Conservation (phyloP, 2,888 invertebrate species). For the Ptilodon capucinus region DNA sequence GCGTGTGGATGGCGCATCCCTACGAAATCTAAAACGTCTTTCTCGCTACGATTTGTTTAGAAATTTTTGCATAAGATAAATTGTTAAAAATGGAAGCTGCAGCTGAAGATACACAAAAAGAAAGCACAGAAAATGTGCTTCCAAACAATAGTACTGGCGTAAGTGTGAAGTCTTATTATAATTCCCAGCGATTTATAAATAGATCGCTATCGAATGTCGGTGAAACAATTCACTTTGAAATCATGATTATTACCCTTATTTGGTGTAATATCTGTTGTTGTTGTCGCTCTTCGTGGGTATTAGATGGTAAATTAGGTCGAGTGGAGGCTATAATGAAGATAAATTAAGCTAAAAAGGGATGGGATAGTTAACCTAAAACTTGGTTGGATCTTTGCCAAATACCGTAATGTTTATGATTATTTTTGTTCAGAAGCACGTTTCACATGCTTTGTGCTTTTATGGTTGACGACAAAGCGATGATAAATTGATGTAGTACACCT, state of each 20-base stretch:
- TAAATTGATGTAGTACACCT: conserved; percentile 22
- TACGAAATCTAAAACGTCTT: background rate
- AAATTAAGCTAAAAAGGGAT: conserved; percentile 26
- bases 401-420: conserved; percentile 73
- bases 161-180: conserved; percentile 39
- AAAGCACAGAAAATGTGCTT: conserved; percentile 47
- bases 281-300: background rate
- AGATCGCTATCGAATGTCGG: conserved; percentile 70
- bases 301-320: conserved; percentile 2
- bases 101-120: conserved; percentile 56
- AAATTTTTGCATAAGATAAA: conserved; percentile 29
- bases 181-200: conserved; percentile 59
- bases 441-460: conserved; percentile 67
- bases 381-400: conserved; percentile 64
- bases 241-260: conserved; percentile 12
- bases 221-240: conserved; percentile 33
- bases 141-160: conserved; percentile 50
- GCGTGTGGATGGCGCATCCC: background rate
- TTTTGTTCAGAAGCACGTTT: conserved; percentile 71
- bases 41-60: conserved; percentile 42
- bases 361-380: conserved; percentile 64
- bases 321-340: conserved; percentile 1
- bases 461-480: conserved; percentile 52
- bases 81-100: conserved; percentile 62
- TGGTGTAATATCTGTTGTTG: background rate